A percentile compares a stretch with the other conserved stretches of the same genome.
phyloP scores from a whole-genome alignment of 2,113 vertebrate genomes.

The Ellobius talpinus region DNA sequence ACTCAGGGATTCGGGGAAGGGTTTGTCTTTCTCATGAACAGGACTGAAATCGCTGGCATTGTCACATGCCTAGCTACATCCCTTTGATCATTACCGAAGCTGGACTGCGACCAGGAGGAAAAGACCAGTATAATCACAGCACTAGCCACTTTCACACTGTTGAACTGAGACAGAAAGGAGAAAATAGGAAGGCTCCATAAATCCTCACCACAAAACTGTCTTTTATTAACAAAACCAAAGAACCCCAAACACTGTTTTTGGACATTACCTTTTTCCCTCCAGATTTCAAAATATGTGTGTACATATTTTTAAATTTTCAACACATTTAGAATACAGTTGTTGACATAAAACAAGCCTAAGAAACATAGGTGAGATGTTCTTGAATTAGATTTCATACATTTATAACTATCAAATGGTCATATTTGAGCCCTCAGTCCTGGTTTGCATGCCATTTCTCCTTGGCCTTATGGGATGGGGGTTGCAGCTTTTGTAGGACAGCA shows the following conservation, averaged over 20 bases:
- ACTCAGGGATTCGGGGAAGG: not conserved
- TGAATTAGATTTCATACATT: not conserved
- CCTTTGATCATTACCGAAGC: not conserved
- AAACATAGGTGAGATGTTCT: not conserved
- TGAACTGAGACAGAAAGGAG: not conserved
- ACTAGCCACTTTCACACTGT: not conserved
- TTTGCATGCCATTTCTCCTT: rapidly evolving
- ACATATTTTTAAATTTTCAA: not conserved
- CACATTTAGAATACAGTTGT: slow-evolving; percentile 22
- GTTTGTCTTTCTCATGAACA: not conserved
- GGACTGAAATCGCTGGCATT: not conserved
- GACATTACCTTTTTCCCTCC: slow-evolving; percentile 73
- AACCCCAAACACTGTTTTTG: slow-evolving; percentile 48
- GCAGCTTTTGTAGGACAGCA: not conserved
- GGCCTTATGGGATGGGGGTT: not conserved
- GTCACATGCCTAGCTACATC: not conserved
- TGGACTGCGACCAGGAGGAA: not conserved
- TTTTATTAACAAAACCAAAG: slow-evolving; percentile 85
- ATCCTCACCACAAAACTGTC: slow-evolving; percentile 74
- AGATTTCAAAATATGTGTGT: slow-evolving; percentile 67
- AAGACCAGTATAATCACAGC: not conserved
- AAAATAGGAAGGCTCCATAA: not conserved
- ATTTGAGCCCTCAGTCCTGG: not conserved
- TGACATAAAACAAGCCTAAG: not conserved
- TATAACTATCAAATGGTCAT: not conserved